Evolutionary conservation across 2,888 invertebrate species (phyloP).

Genomic region (Habroteleia sp.): DNA sequence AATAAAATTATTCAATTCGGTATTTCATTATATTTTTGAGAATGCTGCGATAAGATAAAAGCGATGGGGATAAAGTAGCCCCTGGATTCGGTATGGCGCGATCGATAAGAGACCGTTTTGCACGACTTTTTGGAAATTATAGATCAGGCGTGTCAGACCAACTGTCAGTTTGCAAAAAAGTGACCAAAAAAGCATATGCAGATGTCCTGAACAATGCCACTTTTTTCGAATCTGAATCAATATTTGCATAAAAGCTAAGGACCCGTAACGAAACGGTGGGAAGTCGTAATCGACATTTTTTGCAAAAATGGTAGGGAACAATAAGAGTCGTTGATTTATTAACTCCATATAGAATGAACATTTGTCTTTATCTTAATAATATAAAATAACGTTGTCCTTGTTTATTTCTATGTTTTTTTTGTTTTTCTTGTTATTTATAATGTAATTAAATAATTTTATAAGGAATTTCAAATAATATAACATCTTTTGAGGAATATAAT

Average conservation of each 20-base stretch:
- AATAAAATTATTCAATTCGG: no score
- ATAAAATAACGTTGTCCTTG: no score
- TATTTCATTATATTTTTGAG: no score
- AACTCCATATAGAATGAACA: no score
- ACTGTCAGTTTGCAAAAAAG: constrained; percentile 70
- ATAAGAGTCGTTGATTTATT: constrained; percentile 38
- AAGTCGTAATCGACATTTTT: constrained; percentile 58
- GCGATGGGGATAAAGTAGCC: constrained; percentile 11
- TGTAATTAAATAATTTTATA: no score
- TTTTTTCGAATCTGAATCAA: constrained; percentile 67
- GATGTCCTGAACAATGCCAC: constrained; percentile 70
- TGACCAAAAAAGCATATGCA: constrained; percentile 69
- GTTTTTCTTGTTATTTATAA: no score
- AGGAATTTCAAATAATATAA: no score
- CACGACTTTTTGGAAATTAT: constrained; percentile 76
- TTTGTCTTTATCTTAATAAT: no score
- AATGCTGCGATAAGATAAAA: constrained; percentile 39
- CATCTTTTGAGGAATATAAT: no score
- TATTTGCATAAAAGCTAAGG: constrained; percentile 78
- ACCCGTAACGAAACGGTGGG: constrained; percentile 75
- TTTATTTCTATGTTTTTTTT: no score
- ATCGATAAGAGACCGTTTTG: constrained; percentile 62
- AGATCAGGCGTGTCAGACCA: constrained; percentile 71
- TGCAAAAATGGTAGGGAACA: constrained; percentile 4
- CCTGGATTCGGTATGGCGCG: constrained; percentile 6